Evolutionary conservation across 1,140 invertebrate species (phyloP).

Genomic region (Caenorhabditis latens): DNA sequence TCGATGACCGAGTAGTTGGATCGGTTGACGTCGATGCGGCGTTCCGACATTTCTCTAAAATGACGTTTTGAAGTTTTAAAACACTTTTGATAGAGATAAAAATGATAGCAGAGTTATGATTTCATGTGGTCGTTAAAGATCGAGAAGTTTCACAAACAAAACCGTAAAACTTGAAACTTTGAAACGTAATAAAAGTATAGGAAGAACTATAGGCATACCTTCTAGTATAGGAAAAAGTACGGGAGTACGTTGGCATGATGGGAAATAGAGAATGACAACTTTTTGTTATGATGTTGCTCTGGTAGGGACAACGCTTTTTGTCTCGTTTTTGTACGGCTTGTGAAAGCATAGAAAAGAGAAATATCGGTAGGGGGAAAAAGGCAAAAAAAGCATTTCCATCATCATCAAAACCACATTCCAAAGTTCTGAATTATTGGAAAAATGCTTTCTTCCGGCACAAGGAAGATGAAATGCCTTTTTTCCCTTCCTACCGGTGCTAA

Average conservation of each 20-base stretch:
- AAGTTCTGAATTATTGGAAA: slow-evolving; percentile 52
- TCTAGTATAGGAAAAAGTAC: slow-evolving; percentile 23
- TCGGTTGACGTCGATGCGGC: slow-evolving; percentile 85
- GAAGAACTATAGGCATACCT: slow-evolving; percentile 5
- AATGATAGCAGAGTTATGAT: slow-evolving; percentile 40
- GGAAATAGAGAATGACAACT: neutral
- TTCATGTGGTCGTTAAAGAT: neutral
- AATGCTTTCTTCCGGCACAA: slow-evolving; percentile 8
- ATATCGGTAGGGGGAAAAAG: slow-evolving; percentile 31
- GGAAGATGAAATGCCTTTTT: neutral
- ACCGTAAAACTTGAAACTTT: slow-evolving; percentile 32
- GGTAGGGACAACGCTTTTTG: neutral
- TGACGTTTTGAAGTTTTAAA: neutral
- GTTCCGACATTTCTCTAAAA: slow-evolving; percentile 54
- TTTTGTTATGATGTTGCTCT: slow-evolving; percentile 31
- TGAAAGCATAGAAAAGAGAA: neutral
- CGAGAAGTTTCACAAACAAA: slow-evolving; percentile 28
- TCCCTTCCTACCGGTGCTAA: neutral
- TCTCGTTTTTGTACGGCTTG: slow-evolving; percentile 44
- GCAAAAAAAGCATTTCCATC: slow-evolving; percentile 26
- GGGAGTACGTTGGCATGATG: slow-evolving; percentile 28
- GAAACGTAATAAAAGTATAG: neutral
- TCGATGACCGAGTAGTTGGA: slow-evolving; percentile 95
- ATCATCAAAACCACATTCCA: slow-evolving; percentile 45
- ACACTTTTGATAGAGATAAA: slow-evolving; percentile 17